Evolutionary conservation across 2,888 invertebrate genomes (phyloP).

Genomic region (Brenthis ino): DNA sequence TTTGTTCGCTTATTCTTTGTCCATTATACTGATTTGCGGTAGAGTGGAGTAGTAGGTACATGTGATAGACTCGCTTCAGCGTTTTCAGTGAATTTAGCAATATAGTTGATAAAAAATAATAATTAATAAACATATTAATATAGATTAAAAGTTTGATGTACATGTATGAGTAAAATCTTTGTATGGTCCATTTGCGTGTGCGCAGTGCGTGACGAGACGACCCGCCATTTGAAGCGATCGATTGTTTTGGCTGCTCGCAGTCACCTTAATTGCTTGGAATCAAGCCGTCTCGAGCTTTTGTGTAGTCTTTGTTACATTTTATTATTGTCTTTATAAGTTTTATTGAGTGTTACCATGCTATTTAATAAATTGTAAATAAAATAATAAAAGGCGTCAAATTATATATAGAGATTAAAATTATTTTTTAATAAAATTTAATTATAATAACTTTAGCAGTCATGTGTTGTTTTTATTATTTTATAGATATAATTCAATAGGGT

Average conservation of each 20-base stretch:
- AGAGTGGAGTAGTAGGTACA: background rate
- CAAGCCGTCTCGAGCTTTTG: constrained; percentile 68
- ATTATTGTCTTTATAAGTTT: constrained; percentile 6
- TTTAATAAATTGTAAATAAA: no score
- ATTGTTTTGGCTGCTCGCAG: constrained; percentile 80
- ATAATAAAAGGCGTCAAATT: no score
- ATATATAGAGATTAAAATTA: no score
- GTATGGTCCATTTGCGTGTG: constrained; percentile 42
- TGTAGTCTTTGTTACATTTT: constrained; percentile 39
- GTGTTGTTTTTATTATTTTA: no score
- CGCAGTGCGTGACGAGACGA: constrained; percentile 55
- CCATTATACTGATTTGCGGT: background rate
- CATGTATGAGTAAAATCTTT: constrained; percentile 20
- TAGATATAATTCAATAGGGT: no score
- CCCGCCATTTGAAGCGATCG: constrained; percentile 75
- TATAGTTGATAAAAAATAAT: background rate
- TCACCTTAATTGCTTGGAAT: constrained; percentile 79
- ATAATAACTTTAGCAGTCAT: no score
- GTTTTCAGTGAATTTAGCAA: background rate
- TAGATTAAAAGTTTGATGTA: background rate
- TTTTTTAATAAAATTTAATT: no score
- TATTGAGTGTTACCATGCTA: constrained; percentile 3
- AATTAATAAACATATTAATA: background rate
- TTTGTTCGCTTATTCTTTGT: constrained; percentile 11
- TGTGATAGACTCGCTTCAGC: background rate